Conservation (phyloP, 2,888 invertebrate species). For the Pseudococcus viburni region DNA sequence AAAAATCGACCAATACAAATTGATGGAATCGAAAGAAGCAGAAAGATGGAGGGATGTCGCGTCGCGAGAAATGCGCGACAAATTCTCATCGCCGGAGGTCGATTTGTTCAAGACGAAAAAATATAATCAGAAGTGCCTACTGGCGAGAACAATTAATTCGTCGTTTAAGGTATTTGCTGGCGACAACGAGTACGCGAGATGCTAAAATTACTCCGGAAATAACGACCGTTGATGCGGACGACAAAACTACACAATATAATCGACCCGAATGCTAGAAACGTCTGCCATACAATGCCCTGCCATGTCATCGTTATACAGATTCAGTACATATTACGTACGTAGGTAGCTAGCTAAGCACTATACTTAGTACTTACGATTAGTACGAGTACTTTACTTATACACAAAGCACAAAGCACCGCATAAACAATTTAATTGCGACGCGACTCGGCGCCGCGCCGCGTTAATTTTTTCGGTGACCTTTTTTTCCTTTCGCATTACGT, state of each 20-base stretch:
- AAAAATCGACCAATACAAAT: neutral
- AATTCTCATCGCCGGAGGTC: too few relatives aligned
- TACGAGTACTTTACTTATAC: too few relatives aligned
- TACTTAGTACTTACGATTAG: too few relatives aligned
- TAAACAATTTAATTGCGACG: constrained; percentile 7
- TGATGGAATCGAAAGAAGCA: neutral
- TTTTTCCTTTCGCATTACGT: neutral
- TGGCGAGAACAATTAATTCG: neutral
- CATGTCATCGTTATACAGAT: too few relatives aligned
- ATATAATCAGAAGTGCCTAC: neutral
- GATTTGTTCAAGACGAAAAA: too few relatives aligned
- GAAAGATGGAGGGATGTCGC: neutral
- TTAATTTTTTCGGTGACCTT: neutral
- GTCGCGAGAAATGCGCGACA: too few relatives aligned
- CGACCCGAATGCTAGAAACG: constrained; percentile 13
- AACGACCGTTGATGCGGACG: neutral
- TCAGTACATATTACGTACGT: too few relatives aligned
- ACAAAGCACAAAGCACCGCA: too few relatives aligned
- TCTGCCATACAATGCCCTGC: neutral
- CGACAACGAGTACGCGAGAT: neutral
- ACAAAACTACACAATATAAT: constrained; percentile 29
- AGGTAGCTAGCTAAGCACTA: too few relatives aligned
- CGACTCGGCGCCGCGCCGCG: too few relatives aligned
- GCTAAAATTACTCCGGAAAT: neutral
- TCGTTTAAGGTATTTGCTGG: constrained; percentile 3